These are phyloP conservation scores for Oreamnos americanus DNA, from an alignment of 2,113 vertebrate genomes.

Conservation along the genomic window DNA sequence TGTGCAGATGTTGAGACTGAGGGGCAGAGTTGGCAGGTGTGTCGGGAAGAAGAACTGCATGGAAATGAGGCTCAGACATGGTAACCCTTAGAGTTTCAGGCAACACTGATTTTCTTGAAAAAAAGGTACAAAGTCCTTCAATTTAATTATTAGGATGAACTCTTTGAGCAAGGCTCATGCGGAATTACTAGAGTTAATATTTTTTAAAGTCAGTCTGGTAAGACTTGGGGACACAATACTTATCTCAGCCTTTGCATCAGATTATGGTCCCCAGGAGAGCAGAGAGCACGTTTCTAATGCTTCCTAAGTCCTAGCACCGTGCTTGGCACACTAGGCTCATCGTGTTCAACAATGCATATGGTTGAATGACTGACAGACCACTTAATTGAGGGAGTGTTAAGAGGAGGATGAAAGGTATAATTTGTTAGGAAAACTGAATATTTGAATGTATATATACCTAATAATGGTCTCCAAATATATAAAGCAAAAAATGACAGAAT, in stretches of 20 bases:
- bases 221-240: not conserved
- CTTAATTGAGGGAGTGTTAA: not conserved
- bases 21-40: not conserved
- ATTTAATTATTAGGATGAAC: not conserved
- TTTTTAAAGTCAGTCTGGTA: not conserved
- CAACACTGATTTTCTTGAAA: not conserved
- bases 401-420: not conserved
- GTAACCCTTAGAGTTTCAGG: not conserved
- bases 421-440: not conserved
- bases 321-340: not conserved
- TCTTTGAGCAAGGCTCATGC: not conserved
- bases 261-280: not conserved
- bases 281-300: fast-evolving
- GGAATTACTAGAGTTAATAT: not conserved
- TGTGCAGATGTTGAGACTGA: not conserved
- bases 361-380: not conserved
- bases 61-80: not conserved
- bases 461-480: not conserved
- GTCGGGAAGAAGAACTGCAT: not conserved
- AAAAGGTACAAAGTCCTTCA: not conserved
- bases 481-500: conserved; percentile 4
- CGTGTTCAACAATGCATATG: not conserved
- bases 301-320: not conserved
- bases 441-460: not conserved
- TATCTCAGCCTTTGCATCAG: not conserved